Evolutionary conservation across 2,888 invertebrate genomes (phyloP).

Genomic region (Eledone cirrhosa): DNA sequence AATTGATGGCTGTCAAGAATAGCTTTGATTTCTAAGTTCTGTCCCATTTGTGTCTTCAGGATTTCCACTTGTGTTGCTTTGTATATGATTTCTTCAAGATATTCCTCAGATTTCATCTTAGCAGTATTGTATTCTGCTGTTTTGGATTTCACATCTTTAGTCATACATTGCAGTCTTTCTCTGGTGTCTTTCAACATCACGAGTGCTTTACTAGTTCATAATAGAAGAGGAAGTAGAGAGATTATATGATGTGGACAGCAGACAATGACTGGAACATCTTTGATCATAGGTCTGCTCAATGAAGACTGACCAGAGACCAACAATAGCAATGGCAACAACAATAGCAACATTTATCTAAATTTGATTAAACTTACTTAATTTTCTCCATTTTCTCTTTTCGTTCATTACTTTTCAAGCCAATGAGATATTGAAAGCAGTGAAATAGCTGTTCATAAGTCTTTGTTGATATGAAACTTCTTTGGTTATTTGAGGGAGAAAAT

Average conservation of each 20-base stretch:
- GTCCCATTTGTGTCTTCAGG: slow-evolving; percentile 59
- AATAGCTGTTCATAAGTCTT: slow-evolving; percentile 18
- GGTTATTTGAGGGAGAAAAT: too few relatives aligned
- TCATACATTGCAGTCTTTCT: slow-evolving; percentile 63
- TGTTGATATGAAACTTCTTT: background rate
- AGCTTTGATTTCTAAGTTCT: slow-evolving; percentile 50
- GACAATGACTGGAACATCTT: too few relatives aligned
- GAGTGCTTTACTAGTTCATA: slow-evolving; percentile 50
- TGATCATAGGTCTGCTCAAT: too few relatives aligned
- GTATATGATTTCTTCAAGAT: slow-evolving; percentile 56
- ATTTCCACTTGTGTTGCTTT: slow-evolving; percentile 63
- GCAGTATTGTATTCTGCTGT: slow-evolving; percentile 60
- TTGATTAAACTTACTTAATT: slow-evolving; percentile 3
- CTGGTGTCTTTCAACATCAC: slow-evolving; percentile 64
- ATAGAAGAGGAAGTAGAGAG: too few relatives aligned
- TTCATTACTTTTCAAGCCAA: background rate
- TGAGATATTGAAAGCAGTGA: slow-evolving; percentile 5
- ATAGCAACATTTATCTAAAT: background rate
- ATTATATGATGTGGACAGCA: too few relatives aligned
- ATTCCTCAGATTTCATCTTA: slow-evolving; percentile 53
- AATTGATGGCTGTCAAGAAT: background rate
- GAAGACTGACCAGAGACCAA: too few relatives aligned
- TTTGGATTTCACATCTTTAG: slow-evolving; percentile 61
- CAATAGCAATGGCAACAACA: too few relatives aligned
- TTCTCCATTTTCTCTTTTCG: slow-evolving; percentile 3